These are phyloP conservation scores for Salticus scenicus DNA, from an alignment of 2,888 invertebrate species.

Conservation along the genomic window DNA sequence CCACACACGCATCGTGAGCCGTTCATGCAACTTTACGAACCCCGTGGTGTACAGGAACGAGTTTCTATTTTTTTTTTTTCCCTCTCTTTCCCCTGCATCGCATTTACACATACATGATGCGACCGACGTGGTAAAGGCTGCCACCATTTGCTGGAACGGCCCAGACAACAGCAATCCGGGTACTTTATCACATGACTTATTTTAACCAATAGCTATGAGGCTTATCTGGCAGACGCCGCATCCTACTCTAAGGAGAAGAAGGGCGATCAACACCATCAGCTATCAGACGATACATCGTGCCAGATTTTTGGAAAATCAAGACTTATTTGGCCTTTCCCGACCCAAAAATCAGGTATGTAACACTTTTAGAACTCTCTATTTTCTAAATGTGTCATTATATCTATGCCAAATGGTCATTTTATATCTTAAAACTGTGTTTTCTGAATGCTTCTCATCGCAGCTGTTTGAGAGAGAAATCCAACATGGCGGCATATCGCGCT, in stretches of 20 bases:
- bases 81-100: constrained; percentile 12
- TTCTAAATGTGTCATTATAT: constrained; percentile 25
- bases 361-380: constrained; percentile 48
- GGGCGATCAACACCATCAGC: constrained; percentile 57
- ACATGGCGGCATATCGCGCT: constrained; percentile 50
- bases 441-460: constrained; percentile 12
- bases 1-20: neutral
- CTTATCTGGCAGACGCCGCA: constrained; percentile 55
- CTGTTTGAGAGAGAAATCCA: constrained; percentile 49
- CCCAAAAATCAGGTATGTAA: constrained; percentile 52
- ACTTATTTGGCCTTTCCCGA: neutral
- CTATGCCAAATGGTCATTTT: neutral
- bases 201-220: constrained; percentile 28
- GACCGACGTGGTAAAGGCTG: constrained; percentile 21
- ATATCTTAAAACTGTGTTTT: constrained; percentile 38
- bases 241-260: constrained; percentile 59
- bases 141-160: constrained; percentile 68
- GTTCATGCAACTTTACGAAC: neutral
- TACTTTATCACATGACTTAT: constrained; percentile 57
- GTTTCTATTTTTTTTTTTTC: neutral
- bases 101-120: constrained; percentile 30
- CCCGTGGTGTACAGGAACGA: constrained; percentile 24
- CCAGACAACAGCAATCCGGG: constrained; percentile 70
- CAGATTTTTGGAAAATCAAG: constrained; percentile 33
- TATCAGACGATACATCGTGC: constrained; percentile 27